Conservation (phyloP, 2,113 vertebrate genomes). For the Odocoileus virginianus region DNA sequence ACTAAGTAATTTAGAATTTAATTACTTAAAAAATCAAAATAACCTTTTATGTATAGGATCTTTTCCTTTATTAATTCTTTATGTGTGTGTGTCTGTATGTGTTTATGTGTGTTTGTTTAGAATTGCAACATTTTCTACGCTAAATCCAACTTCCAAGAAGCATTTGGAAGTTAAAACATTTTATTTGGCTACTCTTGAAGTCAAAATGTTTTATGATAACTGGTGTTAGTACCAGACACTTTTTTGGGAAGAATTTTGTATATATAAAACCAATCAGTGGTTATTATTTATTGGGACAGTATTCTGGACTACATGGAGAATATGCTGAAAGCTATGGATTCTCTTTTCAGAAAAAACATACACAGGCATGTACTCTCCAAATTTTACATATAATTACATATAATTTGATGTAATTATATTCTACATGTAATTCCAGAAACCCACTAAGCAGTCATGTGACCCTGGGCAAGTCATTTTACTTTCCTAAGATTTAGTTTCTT, state of each 20-base stretch:
- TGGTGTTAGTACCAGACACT: neutral
- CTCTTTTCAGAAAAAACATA: neutral
- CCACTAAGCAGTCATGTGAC: neutral
- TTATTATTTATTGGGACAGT: neutral
- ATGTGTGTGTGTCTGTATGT: neutral
- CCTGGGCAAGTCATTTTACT: neutral
- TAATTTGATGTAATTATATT: neutral
- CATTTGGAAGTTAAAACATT: constrained; percentile 16
- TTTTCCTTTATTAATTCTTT: neutral
- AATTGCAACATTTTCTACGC: neutral
- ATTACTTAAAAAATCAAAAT: neutral
- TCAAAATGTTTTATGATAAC: constrained; percentile 16
- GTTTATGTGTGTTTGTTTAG: neutral
- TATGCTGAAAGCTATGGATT: neutral
- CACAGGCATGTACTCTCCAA: neutral
- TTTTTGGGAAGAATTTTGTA: neutral
- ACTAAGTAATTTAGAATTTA: constrained; percentile 16
- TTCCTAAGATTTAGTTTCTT: neutral
- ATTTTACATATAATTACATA: neutral
- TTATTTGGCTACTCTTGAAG: constrained; percentile 27
- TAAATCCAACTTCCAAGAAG: constrained; percentile 40
- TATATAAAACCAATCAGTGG: neutral
- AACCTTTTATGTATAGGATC: neutral
- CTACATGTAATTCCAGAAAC: neutral
- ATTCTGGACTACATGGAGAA: neutral